Evolutionary conservation across 2,888 invertebrate species (phyloP), one percentile per base, ranked within the genome.

Genomic region (Trichacis sp.): DNA sequence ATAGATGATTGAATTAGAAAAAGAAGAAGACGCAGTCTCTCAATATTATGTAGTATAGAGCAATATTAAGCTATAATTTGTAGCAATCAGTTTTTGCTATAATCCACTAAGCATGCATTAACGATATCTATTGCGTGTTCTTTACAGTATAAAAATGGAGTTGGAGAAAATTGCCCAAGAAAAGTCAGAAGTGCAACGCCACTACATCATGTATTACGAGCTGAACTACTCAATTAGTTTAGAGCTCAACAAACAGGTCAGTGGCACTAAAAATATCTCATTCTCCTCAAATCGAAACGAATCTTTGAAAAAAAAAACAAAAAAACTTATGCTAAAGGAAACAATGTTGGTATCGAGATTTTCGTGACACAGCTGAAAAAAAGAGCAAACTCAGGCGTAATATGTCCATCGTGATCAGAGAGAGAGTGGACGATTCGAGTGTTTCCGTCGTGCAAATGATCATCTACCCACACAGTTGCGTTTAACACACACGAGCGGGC

Each of bases 181-280:
- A 86, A 94, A 94, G 87, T 93, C 93, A 70, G 93, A 93, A 86
- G 93, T 94, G 91, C 93, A 94, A 85, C 87, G 94, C 84, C 93
- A 93, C 87, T 94, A 93, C 87, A 93, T 93, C 70, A 93, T 94
- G 93, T 24, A 24, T 8, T 24, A 24, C 24, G 24, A 24, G 93
- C 93, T 24, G 24, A 24, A 24, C 8, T 24, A 24, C 24, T 24
- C 24, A 3, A 24, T 24, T 24, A 5, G 4, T 3, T 8, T 24
- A 3, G 24, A 24, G 24, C 24, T 24, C 24, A 24, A 24, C 24
- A 24, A 24, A 24, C 24, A 24, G 24, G 24, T 24, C 8, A 24
- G 24, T 24, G n/a, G n/a, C n/a, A n/a, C n/a, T n/a, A 33, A 52
- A 46, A 38, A 51, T 53, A 38, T 53, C 47, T 48, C 30, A 29